These are phyloP conservation scores for Babyrousa celebensis DNA, from an alignment of 2,797 vertebrate genomes.

Conservation along the genomic window DNA sequence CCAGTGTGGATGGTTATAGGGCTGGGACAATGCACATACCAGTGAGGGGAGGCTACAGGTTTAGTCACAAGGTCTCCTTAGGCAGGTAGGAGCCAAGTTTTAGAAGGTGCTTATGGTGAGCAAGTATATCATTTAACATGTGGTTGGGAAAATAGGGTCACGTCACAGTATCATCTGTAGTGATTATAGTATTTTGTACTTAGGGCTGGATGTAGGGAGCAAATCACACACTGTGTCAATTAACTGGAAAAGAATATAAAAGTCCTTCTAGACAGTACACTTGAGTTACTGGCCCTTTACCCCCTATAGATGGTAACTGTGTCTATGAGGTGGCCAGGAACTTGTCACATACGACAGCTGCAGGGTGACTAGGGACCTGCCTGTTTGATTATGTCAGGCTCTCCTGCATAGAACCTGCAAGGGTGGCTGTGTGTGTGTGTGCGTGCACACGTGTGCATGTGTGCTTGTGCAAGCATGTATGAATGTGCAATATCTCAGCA, in stretches of 20 bases:
- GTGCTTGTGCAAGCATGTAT: background rate
- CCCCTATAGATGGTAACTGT: slow-evolving; percentile 73
- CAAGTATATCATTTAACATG: background rate
- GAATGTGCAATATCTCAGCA: background rate
- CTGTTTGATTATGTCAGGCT: slow-evolving; percentile 28
- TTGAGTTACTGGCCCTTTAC: slow-evolving; percentile 30
- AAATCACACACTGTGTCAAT: background rate
- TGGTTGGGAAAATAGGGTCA: background rate
- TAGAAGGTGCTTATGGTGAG: slow-evolving; percentile 13
- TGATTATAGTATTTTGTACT: slow-evolving; percentile 36
- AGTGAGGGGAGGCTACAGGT: background rate
- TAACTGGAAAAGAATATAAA: slow-evolving; percentile 1
- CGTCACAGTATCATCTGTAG: background rate
- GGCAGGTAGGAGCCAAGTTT: slow-evolving; percentile 39
- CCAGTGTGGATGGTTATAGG: background rate
- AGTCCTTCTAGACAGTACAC: background rate
- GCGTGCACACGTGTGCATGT: rapidly evolving
- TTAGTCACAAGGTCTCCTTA: background rate
- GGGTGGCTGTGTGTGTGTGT: background rate
- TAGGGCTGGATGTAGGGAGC: background rate
- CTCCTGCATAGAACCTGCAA: slow-evolving; percentile 30
- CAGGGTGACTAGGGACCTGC: background rate
- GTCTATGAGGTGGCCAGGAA: background rate
- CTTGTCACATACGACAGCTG: background rate
- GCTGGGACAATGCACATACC: background rate